Percentiles rank a stretch among this genome's conserved stretches.
Evolutionary conservation across 2,888 invertebrate species (phyloP).

Genomic region (Drosophila incognita): DNA sequence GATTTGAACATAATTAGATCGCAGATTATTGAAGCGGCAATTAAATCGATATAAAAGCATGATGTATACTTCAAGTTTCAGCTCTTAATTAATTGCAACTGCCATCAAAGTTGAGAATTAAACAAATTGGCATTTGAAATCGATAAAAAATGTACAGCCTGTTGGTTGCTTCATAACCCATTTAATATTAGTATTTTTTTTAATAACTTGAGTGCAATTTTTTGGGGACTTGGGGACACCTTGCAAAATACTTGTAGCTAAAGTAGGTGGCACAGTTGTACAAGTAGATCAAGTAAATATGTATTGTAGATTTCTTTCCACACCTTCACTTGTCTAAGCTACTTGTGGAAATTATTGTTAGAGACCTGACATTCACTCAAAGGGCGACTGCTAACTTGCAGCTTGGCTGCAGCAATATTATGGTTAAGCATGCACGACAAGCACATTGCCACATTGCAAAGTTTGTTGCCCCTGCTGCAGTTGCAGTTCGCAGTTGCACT

Average conservation of each 20-base stretch:
- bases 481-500: conserved; percentile 36
- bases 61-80: conserved; percentile 42
- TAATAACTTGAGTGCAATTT: not conserved
- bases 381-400: conserved; percentile 32
- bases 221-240: not conserved
- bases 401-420: conserved; percentile 51
- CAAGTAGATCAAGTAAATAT: not conserved
- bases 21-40: conserved; percentile 66
- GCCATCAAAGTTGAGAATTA: conserved; percentile 22
- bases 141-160: not conserved
- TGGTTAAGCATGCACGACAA: conserved; percentile 75
- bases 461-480: conserved; percentile 74
- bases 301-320: not conserved
- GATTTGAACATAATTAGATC: conserved; percentile 67
- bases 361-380: conserved; percentile 27
- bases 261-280: not conserved
- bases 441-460: conserved; percentile 70
- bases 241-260: not conserved
- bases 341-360: conserved; percentile 27
- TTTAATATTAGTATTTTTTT: not conserved
- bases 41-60: conserved; percentile 51
- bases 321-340: not conserved
- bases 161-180: not conserved
- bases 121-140: conserved; percentile 28
- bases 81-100: conserved; percentile 43